These are phyloP conservation scores for Suncus etruscus DNA, from an alignment of 2,113 vertebrate species.

Conservation along the genomic window DNA sequence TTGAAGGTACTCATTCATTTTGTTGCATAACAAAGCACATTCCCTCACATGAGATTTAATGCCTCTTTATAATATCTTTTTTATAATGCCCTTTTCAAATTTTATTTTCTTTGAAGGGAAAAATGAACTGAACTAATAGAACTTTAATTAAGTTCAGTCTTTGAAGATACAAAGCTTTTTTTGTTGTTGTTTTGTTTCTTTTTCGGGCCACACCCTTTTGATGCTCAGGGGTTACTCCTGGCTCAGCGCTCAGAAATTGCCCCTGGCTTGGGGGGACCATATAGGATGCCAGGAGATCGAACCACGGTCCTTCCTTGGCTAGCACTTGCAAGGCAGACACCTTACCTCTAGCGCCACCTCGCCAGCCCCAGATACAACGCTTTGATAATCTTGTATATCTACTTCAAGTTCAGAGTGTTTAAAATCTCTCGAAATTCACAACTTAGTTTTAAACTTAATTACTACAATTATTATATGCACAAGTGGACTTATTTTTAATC, in stretches of 20 bases:
- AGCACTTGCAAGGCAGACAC: too few relatives aligned
- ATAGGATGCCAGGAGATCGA: too few relatives aligned
- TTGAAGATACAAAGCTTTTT: not conserved
- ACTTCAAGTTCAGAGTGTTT: not conserved
- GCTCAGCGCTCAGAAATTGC: too few relatives aligned
- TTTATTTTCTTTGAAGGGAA: constrained; percentile 2
- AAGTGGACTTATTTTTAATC: not conserved
- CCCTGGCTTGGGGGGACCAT: too few relatives aligned
- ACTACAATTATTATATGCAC: not conserved
- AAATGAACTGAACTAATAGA: not conserved
- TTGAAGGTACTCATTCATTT: not conserved
- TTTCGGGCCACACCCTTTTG: too few relatives aligned
- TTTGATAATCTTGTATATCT: not conserved
- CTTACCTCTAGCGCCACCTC: too few relatives aligned
- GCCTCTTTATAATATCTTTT: not conserved
- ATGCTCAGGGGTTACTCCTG: too few relatives aligned
- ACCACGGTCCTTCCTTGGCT: too few relatives aligned
- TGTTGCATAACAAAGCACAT: not conserved
- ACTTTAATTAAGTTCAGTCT: not conserved
- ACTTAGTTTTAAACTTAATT: constrained; percentile 19
- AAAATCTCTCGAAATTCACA: not conserved
- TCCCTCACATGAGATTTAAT: not conserved
- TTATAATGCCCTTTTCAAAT: not conserved
- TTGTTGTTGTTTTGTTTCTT: too few relatives aligned
- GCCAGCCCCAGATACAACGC: not conserved